These are phyloP conservation scores for Chloroceryle amazona DNA, from an alignment of 2,797 vertebrate species.

Conservation along the genomic window DNA sequence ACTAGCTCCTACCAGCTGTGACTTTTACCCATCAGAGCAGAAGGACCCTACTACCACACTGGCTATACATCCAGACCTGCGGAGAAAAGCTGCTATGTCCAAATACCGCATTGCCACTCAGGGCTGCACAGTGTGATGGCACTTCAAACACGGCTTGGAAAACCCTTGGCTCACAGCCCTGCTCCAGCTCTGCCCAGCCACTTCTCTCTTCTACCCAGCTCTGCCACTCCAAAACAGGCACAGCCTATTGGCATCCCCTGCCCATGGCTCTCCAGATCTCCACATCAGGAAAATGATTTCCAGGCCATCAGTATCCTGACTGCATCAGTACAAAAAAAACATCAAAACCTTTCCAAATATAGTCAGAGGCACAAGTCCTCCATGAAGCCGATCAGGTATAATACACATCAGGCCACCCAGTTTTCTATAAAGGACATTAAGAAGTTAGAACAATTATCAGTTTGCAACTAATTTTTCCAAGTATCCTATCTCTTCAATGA, in stretches of 20 bases:
- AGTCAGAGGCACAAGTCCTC: constrained; percentile 51
- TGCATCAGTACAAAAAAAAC: constrained; percentile 44
- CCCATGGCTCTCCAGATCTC: not conserved
- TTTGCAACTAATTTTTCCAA: constrained; percentile 39
- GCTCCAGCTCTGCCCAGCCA: not conserved
- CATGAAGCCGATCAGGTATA: not conserved
- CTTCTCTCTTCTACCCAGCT: not conserved
- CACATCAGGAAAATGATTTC: constrained; percentile 36
- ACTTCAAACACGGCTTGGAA: constrained; percentile 1
- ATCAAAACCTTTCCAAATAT: constrained; percentile 69
- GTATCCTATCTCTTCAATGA: constrained; percentile 40
- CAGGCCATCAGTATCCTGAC: constrained; percentile 34
- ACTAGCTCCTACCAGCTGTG: not conserved
- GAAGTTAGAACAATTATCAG: constrained; percentile 57
- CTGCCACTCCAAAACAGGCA: not conserved
- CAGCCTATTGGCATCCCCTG: not conserved
- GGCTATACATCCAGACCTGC: fast-evolving
- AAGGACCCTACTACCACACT: not conserved
- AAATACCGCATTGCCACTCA: not conserved
- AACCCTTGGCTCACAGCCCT: constrained; percentile 28
- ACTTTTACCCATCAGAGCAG: not conserved
- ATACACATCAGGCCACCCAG: constrained; percentile 37
- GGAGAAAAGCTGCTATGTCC: not conserved
- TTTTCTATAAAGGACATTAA: constrained; percentile 42
- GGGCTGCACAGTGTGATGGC: not conserved